A percentile compares a stretch with the other conserved stretches of the same genome.
Evolutionary conservation across 2,113 vertebrate genomes (phyloP).

Genomic region (Cettia cetti): DNA sequence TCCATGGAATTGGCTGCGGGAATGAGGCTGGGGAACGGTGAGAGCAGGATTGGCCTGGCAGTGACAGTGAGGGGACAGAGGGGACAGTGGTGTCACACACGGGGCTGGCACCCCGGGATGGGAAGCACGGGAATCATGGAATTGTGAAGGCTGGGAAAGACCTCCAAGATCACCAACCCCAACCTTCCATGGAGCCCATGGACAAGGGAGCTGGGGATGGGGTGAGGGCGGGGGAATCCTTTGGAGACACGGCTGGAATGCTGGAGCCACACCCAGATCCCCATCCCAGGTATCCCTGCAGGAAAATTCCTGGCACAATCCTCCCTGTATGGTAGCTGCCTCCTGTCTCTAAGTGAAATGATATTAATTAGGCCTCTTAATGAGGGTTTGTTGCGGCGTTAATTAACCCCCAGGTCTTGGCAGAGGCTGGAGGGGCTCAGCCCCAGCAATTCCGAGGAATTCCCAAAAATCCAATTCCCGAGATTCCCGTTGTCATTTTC

Average conservation of each 20-base stretch:
- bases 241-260: not conserved
- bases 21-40: not conserved
- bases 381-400: not conserved
- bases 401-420: not conserved
- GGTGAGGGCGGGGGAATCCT: too few relatives aligned
- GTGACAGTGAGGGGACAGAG: not conserved
- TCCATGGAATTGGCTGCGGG: not conserved
- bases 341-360: not conserved
- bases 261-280: not conserved
- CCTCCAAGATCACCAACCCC: too few relatives aligned
- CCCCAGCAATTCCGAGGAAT: not conserved
- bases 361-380: not conserved
- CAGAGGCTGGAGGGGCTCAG: not conserved
- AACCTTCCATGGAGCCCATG: too few relatives aligned
- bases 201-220: not conserved
- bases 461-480: not conserved
- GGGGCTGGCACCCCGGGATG: not conserved
- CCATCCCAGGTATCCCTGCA: not conserved
- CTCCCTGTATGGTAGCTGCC: not conserved
- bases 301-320: not conserved
- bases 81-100: accelerated
- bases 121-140: not conserved
- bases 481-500: not conserved
- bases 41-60: not conserved
- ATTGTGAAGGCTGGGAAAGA: not conserved